phyloP scores from a whole-genome alignment of 2,797 vertebrate species.

The Mastacembelus armatus region DNA sequence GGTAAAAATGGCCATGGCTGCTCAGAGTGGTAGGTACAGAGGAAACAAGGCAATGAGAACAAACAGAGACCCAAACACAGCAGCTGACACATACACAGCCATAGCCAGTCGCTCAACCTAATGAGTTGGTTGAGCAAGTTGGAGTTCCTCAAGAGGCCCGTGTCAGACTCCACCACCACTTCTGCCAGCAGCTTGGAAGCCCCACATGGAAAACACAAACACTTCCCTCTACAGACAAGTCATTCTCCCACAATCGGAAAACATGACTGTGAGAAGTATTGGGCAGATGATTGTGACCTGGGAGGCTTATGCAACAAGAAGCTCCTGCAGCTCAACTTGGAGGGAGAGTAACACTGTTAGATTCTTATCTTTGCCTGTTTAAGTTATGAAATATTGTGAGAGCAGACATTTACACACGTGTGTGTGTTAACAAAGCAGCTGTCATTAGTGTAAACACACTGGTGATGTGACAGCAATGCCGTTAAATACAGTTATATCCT shows the following conservation, averaged over 20 bases:
- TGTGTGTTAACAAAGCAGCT: slow-evolving; percentile 40
- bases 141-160: slow-evolving; percentile 58
- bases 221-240: slow-evolving; percentile 49
- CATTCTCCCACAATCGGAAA: slow-evolving; percentile 65
- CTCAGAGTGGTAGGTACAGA: slow-evolving; percentile 6
- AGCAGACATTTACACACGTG: background rate
- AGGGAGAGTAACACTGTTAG: slow-evolving; percentile 38
- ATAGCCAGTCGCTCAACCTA: slow-evolving; percentile 58
- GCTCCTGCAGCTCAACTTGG: slow-evolving; percentile 30
- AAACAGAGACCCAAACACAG: slow-evolving; percentile 48
- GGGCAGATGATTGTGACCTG: slow-evolving; percentile 23
- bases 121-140: slow-evolving; percentile 58
- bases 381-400: slow-evolving; percentile 38
- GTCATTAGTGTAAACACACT: slow-evolving; percentile 52
- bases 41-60: slow-evolving; percentile 30
- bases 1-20: slow-evolving; percentile 11
- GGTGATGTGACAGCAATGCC: slow-evolving; percentile 14
- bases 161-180: slow-evolving; percentile 35
- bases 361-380: slow-evolving; percentile 68
- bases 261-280: no score
- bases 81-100: slow-evolving; percentile 16
- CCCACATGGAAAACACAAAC: slow-evolving; percentile 70
- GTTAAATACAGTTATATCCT: slow-evolving; percentile 66
- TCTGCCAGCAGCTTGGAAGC: slow-evolving; percentile 50
- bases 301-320: slow-evolving; percentile 56